These are phyloP conservation scores for Diabrotica balteata DNA, from an alignment of 2,888 invertebrate genomes.

Conservation along the genomic window DNA sequence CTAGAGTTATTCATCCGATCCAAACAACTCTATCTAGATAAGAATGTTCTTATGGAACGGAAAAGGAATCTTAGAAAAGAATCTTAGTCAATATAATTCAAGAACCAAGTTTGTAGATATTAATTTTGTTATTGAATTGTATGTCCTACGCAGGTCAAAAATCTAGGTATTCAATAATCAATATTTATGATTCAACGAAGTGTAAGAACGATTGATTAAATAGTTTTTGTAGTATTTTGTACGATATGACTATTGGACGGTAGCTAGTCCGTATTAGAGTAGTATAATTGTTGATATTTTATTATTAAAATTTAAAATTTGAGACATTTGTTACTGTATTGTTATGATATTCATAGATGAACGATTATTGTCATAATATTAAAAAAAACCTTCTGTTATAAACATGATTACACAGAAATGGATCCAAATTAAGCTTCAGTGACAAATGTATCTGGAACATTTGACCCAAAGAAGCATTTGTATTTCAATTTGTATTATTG, in stretches of 20 bases:
- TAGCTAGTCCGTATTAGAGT: constrained; percentile 30
- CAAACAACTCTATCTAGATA: too few species aligned
- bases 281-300: constrained; percentile 18
- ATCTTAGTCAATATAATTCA: too few species aligned
- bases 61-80: too few species aligned
- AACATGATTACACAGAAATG: background rate
- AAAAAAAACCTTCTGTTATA: background rate
- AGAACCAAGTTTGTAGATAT: too few species aligned
- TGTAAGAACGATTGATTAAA: constrained; percentile 15
- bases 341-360: constrained; percentile 12
- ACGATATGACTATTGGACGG: constrained; percentile 15
- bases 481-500: too few species aligned
- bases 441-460: too few species aligned
- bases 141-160: background rate
- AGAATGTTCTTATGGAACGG: too few species aligned
- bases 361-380: background rate
- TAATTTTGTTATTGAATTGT: too few species aligned
- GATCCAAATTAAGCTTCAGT: too few species aligned
- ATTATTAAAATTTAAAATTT: constrained; percentile 24
- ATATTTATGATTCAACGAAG: constrained; percentile 16
- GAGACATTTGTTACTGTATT: constrained; percentile 28
- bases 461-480: too few species aligned
- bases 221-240: constrained; percentile 16
- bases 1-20: too few species aligned
- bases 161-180: background rate